Evolutionary conservation across 2,113 vertebrate species (phyloP), one percentile per base, ranked within the genome.

Genomic region (Elachura formosa): DNA sequence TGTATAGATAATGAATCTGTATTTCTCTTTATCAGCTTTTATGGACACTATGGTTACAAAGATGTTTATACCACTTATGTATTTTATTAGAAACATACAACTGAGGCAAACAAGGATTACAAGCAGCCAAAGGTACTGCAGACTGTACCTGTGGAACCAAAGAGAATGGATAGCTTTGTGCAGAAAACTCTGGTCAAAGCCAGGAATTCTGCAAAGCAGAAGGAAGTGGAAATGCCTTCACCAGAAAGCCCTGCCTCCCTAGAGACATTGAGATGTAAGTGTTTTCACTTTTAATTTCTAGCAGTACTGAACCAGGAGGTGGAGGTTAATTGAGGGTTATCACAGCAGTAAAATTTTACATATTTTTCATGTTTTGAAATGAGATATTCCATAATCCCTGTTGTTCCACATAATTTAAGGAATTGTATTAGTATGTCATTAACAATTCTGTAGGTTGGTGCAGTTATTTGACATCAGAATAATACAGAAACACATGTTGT

Each of bases 241-340:
- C 25, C 92, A 82, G 96, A 79, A 62, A 97, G 96, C 66, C 77
- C 97, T 80, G 93, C 93, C 34, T 97, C 97, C 43, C 71, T 96
- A 34, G 99, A 99, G 95, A 98, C 85, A 58, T 98, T 99, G 97
- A 99, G 98, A 98, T 96, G 99, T 99, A 98, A 98, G 99, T 97
- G 49, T 95, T 93, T 69, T 64, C 76, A 51, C 58, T 76, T 36
- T 10, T 21, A 8, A 45, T 71, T 84, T 73, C 41, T 11, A 55
- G n/a, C 46, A 87, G 16, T 40, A 18, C 26, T 51, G 26, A 48
- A 12, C 38, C 28, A 21, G 16, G 24, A 41, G 12, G 11, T 82
- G 49, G n/a, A 56, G 21, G 6, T 67, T 74, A 54, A 78, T 33
- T n/a, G 12, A 41, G 41, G 52, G 31, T 75, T 56, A n/a, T 86